These are phyloP conservation scores for Papilio gigon DNA, from an alignment of 2,888 invertebrate genomes.

Conservation along the genomic window DNA sequence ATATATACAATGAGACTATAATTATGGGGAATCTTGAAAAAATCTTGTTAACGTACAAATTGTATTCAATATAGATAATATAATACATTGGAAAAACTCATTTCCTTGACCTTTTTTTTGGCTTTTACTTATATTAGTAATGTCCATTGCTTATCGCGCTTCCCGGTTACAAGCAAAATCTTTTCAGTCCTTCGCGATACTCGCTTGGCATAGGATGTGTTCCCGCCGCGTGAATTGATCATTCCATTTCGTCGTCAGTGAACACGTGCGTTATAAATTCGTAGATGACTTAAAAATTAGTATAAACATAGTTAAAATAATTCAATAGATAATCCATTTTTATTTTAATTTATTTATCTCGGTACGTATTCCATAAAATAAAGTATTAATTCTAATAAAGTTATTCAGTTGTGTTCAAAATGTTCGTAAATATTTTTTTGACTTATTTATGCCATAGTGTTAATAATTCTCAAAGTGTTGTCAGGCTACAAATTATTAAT, in stretches of 20 bases:
- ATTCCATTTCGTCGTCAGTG: slow-evolving; percentile 50
- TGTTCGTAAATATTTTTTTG: background rate
- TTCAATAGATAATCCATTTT: background rate
- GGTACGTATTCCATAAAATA: slow-evolving; percentile 9
- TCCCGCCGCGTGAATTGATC: slow-evolving; percentile 26
- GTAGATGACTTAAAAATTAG: slow-evolving; percentile 39
- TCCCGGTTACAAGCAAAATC: slow-evolving; percentile 25
- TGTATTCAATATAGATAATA: background rate
- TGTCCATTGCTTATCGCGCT: slow-evolving; percentile 29
- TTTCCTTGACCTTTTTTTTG: slow-evolving; percentile 13
- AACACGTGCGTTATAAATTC: slow-evolving; percentile 39
- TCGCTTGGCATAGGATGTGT: slow-evolving; percentile 38
- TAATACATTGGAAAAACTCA: slow-evolving; percentile 3
- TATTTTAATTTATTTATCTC: background rate
- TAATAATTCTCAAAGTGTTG: background rate
- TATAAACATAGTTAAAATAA: background rate
- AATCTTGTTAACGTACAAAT: background rate
- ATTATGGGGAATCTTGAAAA: background rate
- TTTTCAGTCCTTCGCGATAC: slow-evolving; percentile 36
- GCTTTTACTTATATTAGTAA: slow-evolving; percentile 25
- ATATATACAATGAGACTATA: no score
- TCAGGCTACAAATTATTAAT: background rate
- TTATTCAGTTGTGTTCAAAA: slow-evolving; percentile 2
- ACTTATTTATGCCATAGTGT: background rate
- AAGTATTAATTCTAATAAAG: background rate